These are phyloP conservation scores for Heterohyrax brucei DNA, from an alignment of 2,797 vertebrate genomes.

Conservation along the genomic window DNA sequence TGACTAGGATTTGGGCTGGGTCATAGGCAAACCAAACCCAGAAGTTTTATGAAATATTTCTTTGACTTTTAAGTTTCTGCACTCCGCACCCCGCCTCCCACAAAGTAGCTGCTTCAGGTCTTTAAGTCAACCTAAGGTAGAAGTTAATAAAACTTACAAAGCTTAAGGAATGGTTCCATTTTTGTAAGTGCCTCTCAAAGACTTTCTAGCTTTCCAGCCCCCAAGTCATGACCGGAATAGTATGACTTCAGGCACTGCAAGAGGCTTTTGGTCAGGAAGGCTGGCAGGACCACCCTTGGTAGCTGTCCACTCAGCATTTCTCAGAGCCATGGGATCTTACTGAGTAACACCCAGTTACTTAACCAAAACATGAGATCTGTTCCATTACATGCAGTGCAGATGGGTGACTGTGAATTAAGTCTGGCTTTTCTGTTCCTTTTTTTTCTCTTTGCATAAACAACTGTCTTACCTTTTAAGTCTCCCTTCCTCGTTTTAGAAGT, in stretches of 20 bases:
- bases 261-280: slow-evolving; percentile 49
- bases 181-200: slow-evolving; percentile 77
- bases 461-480: slow-evolving; percentile 60
- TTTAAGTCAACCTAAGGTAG: slow-evolving; percentile 68
- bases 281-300: neutral
- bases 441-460: slow-evolving; percentile 53
- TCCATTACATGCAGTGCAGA: neutral
- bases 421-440: slow-evolving; percentile 31
- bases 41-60: slow-evolving; percentile 51
- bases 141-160: slow-evolving; percentile 50
- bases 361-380: slow-evolving; percentile 51
- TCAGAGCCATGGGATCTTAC: slow-evolving; percentile 23
- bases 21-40: slow-evolving; percentile 11
- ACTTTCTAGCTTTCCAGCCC: slow-evolving; percentile 59
- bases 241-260: slow-evolving; percentile 63
- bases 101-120: slow-evolving; percentile 67
- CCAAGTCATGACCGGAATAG: slow-evolving; percentile 32
- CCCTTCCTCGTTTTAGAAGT: slow-evolving; percentile 15
- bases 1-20: neutral
- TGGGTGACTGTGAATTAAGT: neutral
- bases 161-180: slow-evolving; percentile 73
- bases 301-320: neutral
- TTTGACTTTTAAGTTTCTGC: slow-evolving; percentile 71
- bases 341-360: slow-evolving; percentile 45
- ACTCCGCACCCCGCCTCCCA: neutral